These are phyloP conservation scores for Bovichtus diacanthus DNA, from an alignment of 2,797 vertebrate species.

Conservation along the genomic window DNA sequence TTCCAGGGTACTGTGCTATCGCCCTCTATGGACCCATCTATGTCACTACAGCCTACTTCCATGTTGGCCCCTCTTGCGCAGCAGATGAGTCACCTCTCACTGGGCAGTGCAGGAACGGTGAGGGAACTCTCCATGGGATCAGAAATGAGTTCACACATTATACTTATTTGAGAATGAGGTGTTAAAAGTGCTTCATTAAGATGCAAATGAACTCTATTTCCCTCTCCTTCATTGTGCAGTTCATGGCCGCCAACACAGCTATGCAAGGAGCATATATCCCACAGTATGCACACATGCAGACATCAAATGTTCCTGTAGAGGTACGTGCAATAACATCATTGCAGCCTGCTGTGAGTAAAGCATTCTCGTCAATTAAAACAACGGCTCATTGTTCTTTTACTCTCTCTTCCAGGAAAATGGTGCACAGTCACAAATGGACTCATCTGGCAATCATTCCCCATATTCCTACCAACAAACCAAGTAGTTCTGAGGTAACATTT, in stretches of 20 bases:
- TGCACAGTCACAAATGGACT: conserved; percentile 93
- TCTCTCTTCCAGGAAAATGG: conserved; percentile 91
- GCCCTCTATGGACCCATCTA: conserved; percentile 97
- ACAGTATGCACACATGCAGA: conserved; percentile 95
- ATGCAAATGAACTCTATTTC: conserved; percentile 8
- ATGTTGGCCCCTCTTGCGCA: conserved; percentile 95
- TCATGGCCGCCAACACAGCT: conserved; percentile 94
- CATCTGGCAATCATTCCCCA: conserved; percentile 94
- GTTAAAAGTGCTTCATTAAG: background rate
- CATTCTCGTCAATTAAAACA: background rate
- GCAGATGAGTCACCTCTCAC: conserved; percentile 97
- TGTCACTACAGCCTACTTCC: conserved; percentile 96
- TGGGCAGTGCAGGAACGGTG: conserved; percentile 96
- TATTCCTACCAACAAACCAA: conserved; percentile 98
- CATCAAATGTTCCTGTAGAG: conserved; percentile 92
- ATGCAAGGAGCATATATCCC: conserved; percentile 97
- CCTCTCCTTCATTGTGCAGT: conserved; percentile 84
- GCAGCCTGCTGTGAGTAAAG: background rate
- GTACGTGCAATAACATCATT: conserved; percentile 72
- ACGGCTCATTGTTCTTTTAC: conserved; percentile 9
- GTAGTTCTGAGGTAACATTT: conserved; percentile 92
- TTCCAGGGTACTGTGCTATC: conserved; percentile 95
- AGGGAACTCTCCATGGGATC: conserved; percentile 42
- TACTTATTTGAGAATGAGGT: background rate
- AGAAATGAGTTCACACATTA: conserved; percentile 8